A percentile compares a stretch with the other conserved stretches of the same genome.
phyloP scores from a whole-genome alignment of 2,113 vertebrate genomes.

The Engraulis encrasicolus region DNA sequence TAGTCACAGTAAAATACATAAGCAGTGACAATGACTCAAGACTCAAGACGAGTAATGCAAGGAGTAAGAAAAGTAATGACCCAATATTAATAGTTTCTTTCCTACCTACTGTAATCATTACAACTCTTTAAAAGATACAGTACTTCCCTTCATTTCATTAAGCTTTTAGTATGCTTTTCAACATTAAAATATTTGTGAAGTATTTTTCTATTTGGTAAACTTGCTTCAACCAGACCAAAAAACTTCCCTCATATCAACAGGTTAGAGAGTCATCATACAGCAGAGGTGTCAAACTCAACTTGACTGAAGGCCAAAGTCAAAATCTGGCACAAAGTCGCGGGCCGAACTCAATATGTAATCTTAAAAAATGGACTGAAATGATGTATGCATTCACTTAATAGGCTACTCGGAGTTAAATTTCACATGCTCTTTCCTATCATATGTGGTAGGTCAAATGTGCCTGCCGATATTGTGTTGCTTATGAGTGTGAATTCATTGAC shows the following conservation, averaged over 20 bases:
- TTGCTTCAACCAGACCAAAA: not conserved
- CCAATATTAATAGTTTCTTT: not conserved
- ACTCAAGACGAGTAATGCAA: too few relatives aligned
- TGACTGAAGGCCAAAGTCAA: too few relatives aligned
- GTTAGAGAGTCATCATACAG: not conserved
- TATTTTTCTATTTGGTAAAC: not conserved
- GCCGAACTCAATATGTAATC: too few relatives aligned
- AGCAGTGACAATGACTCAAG: not conserved
- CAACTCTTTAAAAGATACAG: not conserved
- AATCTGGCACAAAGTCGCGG: too few relatives aligned
- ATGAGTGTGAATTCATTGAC: too few relatives aligned
- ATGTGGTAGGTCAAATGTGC: too few relatives aligned
- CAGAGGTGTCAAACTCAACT: too few relatives aligned
- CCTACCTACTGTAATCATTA: not conserved
- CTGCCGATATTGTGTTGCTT: too few relatives aligned
- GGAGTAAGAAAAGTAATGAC: not conserved
- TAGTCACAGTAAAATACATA: not conserved
- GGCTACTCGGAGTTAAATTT: too few relatives aligned
- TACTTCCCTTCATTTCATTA: not conserved
- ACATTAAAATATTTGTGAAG: not conserved
- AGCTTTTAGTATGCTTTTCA: not conserved
- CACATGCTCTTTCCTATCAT: too few relatives aligned
- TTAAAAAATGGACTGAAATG: too few relatives aligned
- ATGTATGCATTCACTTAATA: too few relatives aligned
- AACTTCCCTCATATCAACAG: not conserved